These are phyloP conservation scores for Apis mellifera DNA, from an alignment of 1,140 invertebrate species.

Conservation along the genomic window Amel_HAv3.1 CM009933.2:10044001-10044500, in stretches of 20 bases:
- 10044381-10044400: neutral
- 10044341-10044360: neutral
- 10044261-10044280: slow-evolving; percentile 17
- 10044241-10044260: slow-evolving; percentile 17
- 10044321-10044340: neutral
- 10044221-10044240: neutral
- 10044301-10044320: neutral
- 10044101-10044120: neutral
- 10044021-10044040: slow-evolving; percentile 27
- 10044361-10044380: neutral
- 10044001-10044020: slow-evolving; percentile 11
- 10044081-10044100: neutral
- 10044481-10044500: neutral
- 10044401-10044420: neutral
- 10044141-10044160: neutral
- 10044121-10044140: neutral
- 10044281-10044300: slow-evolving; percentile 8
- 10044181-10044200: neutral
- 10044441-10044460: slow-evolving; percentile 45
- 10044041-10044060: slow-evolving; percentile 13
- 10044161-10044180: neutral
- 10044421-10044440: neutral
- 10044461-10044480: slow-evolving; percentile 29
- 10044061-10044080: slow-evolving; percentile 12
- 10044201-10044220: neutral